phyloP scores from a whole-genome alignment of 1,140 invertebrate genomes.

The Macrobrachium nipponense region DNA sequence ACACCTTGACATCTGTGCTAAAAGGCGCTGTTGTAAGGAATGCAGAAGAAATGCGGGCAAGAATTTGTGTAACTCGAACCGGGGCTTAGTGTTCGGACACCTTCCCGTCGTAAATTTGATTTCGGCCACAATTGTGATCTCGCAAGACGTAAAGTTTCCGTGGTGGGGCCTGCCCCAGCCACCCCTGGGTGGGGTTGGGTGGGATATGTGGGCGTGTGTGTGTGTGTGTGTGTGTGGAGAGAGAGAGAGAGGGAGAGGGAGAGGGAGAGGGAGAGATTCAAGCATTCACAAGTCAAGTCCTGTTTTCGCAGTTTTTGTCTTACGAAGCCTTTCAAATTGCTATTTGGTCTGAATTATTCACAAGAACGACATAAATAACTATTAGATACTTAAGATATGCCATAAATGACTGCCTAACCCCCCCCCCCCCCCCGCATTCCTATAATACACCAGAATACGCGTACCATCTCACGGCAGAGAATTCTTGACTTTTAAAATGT shows the following conservation, averaged over 20 bases:
- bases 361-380: too few relatives aligned
- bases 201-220: too few relatives aligned
- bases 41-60: slow-evolving; percentile 50
- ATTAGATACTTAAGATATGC: too few relatives aligned
- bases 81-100: slow-evolving; percentile 55
- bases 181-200: too few relatives aligned
- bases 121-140: slow-evolving; percentile 54
- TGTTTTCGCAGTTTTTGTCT: slow-evolving; percentile 45
- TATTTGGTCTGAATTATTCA: not conserved
- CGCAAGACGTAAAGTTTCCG: slow-evolving; percentile 52
- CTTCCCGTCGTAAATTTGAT: slow-evolving; percentile 59
- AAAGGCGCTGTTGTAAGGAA: slow-evolving; percentile 51
- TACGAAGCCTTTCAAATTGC: not conserved
- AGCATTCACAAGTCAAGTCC: too few relatives aligned
- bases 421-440: not conserved
- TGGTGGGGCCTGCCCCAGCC: slow-evolving; percentile 17
- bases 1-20: slow-evolving; percentile 55
- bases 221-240: too few relatives aligned
- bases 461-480: slow-evolving; percentile 3
- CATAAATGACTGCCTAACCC: not conserved
- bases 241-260: too few relatives aligned
- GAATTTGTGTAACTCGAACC: slow-evolving; percentile 59
- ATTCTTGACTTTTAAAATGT: not conserved
- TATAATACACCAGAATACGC: not conserved
- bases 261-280: too few relatives aligned